Evolutionary conservation across 1,140 invertebrate genomes (phyloP).

Genomic region (Nasonia giraulti): DNA sequence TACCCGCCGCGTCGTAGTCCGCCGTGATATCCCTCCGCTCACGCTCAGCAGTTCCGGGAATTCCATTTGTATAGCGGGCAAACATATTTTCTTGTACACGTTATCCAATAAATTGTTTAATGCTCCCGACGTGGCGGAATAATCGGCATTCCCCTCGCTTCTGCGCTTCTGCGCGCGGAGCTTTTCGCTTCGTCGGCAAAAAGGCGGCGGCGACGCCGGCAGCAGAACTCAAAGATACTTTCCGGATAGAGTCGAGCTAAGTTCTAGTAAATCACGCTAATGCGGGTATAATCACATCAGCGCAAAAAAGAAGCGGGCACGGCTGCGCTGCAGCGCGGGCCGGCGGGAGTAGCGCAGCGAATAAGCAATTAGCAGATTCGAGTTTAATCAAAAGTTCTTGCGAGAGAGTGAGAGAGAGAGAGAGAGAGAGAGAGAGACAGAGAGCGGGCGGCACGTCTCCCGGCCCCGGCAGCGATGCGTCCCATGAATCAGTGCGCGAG

Average conservation of each 20-base stretch:
- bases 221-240: not conserved
- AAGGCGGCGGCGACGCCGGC: not conserved
- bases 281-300: constrained; percentile 12
- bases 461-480: not conserved
- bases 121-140: not conserved
- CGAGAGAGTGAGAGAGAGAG: not conserved
- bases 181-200: not conserved
- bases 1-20: not conserved
- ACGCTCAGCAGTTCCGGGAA: not conserved
- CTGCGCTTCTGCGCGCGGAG: too few species aligned
- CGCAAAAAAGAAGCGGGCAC: not conserved
- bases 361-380: constrained; percentile 14
- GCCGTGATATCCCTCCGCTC: not conserved
- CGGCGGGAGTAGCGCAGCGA: not conserved
- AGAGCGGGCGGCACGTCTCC: not conserved
- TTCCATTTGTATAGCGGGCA: not conserved
- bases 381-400: constrained; percentile 17
- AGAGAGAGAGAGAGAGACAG: too few species aligned
- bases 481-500: not conserved
- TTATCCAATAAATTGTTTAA: constrained; percentile 11
- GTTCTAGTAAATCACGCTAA: constrained; percentile 5
- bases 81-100: not conserved
- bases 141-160: not conserved
- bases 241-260: not conserved
- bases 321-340: too few species aligned